Base-by-base conservation (phyloP, 2,888 invertebrate species). In the Priocnemis perturbator region DNA sequence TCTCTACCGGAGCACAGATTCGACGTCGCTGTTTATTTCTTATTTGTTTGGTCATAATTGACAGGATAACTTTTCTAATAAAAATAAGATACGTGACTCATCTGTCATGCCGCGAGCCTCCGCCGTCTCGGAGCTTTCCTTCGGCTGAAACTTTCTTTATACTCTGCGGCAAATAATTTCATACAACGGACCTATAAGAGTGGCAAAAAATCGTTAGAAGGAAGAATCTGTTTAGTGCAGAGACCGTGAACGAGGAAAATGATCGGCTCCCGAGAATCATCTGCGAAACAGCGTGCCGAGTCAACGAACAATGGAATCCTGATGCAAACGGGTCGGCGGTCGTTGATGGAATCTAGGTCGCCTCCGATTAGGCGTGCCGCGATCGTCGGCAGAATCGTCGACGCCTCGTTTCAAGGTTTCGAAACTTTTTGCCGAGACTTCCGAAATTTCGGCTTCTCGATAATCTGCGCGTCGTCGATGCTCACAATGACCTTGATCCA, bases 151-250 rank as follows among this genome's bases (percentile, higher is more conserved):
- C 5, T 2, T 26, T 26, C n/a, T n/a, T n/a, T n/a, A n/a, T n/a
- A n/a, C n/a, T n/a, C n/a, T n/a, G n/a, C n/a, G n/a, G n/a, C n/a
- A n/a, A n/a, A n/a, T n/a, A n/a, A 3, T 26, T 26, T 26, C 26
- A 26, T 37, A 37, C 37, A 37, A 37, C 7, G 37, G 37, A 9
- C 37, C 1, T 7, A 11, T 2, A 3, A 37, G 11, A 3, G 14
- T 37, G 7, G 1, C 7, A 37, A 5, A 9, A 37, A 37, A 37
- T 37, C 11, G 37, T 37, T 9, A 11, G 14, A 11, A 48, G 66
- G 44, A 64, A 64, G 64, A 55, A 56, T 67, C 62, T 63, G 60
- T 62, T 56, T 58, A 78, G 72, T 70, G 68, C 69, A 70, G 66
- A 60, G 65, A 73, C 23, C 47, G 64, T 58, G 64, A 64, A 37